Percentiles rank a stretch among this genome's conserved stretches.
Conservation (phyloP, 2,113 vertebrate species). For the Carassius auratus region DNA sequence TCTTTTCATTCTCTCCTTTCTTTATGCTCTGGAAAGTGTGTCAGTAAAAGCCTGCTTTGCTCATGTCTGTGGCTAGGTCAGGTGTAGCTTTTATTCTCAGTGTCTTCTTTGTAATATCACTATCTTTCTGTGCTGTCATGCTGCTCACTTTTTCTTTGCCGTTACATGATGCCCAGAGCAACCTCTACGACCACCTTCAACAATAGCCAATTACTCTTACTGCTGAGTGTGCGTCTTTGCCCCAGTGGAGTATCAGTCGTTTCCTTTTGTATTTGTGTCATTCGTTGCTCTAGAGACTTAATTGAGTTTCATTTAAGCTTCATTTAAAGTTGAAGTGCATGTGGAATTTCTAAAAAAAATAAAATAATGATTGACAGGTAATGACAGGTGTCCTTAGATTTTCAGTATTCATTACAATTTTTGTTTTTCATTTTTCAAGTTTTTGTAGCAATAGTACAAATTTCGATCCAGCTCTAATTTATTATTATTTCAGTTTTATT, state of each 20-base stretch:
- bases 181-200: slow-evolving; percentile 9
- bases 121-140: background rate
- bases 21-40: slow-evolving; percentile 19
- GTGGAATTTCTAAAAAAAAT: background rate
- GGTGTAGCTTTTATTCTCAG: background rate
- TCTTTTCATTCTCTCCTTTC: slow-evolving; percentile 26
- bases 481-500: too few relatives aligned
- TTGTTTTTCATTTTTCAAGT: too few relatives aligned
- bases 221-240: slow-evolving; percentile 1
- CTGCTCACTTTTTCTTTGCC: slow-evolving; percentile 23
- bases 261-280: slow-evolving; percentile 8
- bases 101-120: background rate
- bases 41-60: slow-evolving; percentile 17
- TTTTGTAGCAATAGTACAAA: too few relatives aligned
- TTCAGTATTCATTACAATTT: too few relatives aligned
- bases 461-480: too few relatives aligned
- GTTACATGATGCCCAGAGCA: slow-evolving; percentile 4
- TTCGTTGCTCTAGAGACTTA: background rate
- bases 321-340: background rate
- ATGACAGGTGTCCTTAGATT: background rate
- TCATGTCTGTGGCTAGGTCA: slow-evolving; percentile 11
- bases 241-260: background rate
- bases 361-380: too few relatives aligned
- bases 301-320: background rate
- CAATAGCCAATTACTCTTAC: background rate